These are phyloP conservation scores for Aramus guarauna DNA, from an alignment of 2,113 vertebrate species.

Conservation along the genomic window DNA sequence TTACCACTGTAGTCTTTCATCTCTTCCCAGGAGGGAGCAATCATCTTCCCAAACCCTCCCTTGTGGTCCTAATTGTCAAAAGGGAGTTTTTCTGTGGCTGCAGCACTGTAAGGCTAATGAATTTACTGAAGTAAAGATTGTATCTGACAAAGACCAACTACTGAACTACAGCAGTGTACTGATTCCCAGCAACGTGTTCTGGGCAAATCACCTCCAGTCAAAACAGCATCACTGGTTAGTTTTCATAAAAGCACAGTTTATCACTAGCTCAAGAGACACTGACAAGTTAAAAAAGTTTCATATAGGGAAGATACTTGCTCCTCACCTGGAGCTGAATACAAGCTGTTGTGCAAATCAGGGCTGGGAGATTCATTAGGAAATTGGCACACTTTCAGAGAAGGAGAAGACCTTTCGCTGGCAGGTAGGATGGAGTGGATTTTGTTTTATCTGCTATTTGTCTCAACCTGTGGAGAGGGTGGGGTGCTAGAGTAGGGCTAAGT, in stretches of 20 bases:
- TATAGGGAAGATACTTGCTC: not conserved
- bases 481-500: not conserved
- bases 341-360: not conserved
- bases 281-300: not conserved
- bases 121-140: conserved; percentile 2
- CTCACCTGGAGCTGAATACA: not conserved
- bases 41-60: conserved; percentile 6
- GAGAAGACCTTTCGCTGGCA: not conserved
- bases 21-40: conserved; percentile 53
- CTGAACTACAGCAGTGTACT: not conserved
- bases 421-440: not conserved
- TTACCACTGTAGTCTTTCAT: conserved; percentile 33
- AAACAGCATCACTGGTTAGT: not conserved
- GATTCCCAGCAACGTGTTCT: not conserved
- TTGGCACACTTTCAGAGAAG: not conserved
- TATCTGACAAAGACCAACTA: not conserved
- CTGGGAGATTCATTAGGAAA: not conserved
- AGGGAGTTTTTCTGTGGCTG: conserved; percentile 33
- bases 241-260: not conserved
- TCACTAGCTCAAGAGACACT: not conserved
- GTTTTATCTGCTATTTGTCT: not conserved
- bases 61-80: conserved; percentile 49
- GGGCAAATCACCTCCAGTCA: not conserved
- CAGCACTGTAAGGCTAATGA: conserved; percentile 46
- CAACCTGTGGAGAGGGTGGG: not conserved